Conservation (phyloP, 2,888 invertebrate species). For the Germaria angustata region DNA sequence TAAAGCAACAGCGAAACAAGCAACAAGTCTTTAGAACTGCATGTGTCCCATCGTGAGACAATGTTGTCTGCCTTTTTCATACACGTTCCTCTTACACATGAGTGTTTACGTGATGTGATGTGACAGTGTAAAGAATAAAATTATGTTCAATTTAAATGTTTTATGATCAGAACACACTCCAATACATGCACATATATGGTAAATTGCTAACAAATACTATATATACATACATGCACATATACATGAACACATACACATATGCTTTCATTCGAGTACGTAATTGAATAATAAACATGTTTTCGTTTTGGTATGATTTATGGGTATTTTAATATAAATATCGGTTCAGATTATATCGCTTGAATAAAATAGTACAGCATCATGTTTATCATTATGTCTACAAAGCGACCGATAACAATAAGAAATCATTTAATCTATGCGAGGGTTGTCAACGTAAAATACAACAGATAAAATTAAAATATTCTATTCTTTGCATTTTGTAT, state of each 20-base stretch:
- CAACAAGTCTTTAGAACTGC: conserved; percentile 14
- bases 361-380: conserved; percentile 19
- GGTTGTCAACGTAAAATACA: neutral
- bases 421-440: neutral
- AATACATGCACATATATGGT: neutral
- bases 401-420: conserved; percentile 13
- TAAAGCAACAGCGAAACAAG: conserved; percentile 14
- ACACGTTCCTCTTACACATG: conserved; percentile 55
- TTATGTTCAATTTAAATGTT: conserved; percentile 60
- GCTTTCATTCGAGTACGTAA: neutral
- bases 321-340: conserved; percentile 43
- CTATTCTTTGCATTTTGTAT: no score
- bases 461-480: no score
- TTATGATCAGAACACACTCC: conserved; percentile 50
- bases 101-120: conserved; percentile 64
- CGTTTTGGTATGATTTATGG: conserved; percentile 44
- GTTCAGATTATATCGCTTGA: conserved; percentile 47
- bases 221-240: neutral
- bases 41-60: conserved; percentile 54
- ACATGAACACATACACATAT: neutral
- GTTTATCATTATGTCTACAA: conserved; percentile 7
- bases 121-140: conserved; percentile 62
- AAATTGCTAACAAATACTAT: neutral
- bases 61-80: conserved; percentile 35
- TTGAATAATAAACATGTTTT: conserved; percentile 28